Evolutionary conservation across 2,113 vertebrate genomes (phyloP).

Genomic region (Platichthys flesus): DNA sequence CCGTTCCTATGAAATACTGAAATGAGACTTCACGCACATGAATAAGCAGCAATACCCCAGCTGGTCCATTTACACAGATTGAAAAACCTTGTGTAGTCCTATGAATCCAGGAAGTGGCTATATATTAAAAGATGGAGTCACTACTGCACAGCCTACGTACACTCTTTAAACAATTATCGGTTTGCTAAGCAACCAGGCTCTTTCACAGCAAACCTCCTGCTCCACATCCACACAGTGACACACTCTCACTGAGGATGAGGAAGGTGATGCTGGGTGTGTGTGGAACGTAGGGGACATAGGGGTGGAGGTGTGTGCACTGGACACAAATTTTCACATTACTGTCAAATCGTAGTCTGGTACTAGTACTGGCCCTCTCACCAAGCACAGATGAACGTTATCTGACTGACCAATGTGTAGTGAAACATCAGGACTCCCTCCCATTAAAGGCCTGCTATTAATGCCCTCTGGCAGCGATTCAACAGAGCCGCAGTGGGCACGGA

Average conservation of each 20-base stretch:
- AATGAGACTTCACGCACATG: conserved; percentile 3
- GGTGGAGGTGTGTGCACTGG: neutral
- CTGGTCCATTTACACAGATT: conserved; percentile 45
- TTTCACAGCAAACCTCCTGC: neutral
- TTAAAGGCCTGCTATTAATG: conserved; percentile 40
- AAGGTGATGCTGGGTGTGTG: neutral
- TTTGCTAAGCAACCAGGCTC: conserved; percentile 1
- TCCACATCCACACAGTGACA: neutral
- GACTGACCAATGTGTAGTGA: conserved; percentile 23
- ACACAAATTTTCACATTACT: neutral
- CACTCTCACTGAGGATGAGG: neutral
- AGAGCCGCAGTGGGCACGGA: conserved; percentile 57
- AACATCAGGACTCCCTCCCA: conserved; percentile 26
- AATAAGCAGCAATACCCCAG: neutral
- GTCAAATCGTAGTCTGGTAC: neutral
- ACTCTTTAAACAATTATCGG: neutral
- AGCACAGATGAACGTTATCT: neutral
- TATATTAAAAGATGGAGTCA: conserved; percentile 1
- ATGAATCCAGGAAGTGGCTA: neutral
- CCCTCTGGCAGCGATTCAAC: conserved; percentile 48
- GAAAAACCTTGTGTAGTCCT: neutral
- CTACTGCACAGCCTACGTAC: neutral
- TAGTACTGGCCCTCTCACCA: neutral
- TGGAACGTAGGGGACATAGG: too few species aligned
- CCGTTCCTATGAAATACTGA: neutral